These are phyloP conservation scores for Whitmania pigra DNA, from an alignment of 1,140 invertebrate genomes.

Conservation along the genomic window DNA sequence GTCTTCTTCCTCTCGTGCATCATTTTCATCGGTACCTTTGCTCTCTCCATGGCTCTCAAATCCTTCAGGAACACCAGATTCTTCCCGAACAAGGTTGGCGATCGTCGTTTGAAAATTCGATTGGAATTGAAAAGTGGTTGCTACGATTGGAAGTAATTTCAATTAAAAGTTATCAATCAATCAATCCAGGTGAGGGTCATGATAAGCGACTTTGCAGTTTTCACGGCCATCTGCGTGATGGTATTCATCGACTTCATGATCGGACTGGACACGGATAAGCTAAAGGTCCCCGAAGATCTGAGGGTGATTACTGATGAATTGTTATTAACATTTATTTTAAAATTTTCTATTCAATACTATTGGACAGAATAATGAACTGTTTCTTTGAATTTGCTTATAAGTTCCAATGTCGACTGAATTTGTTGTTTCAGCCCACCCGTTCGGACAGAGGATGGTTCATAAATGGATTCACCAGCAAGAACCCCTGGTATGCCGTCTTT, in stretches of 20 bases:
- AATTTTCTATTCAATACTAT: too few relatives aligned
- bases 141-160: not conserved
- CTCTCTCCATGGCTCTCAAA: conserved; percentile 74
- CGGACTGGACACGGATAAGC: conserved; percentile 80
- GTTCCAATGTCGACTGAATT: not conserved
- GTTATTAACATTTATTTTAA: not conserved
- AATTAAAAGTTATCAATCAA: not conserved
- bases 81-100: conserved; percentile 58
- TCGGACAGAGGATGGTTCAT: conserved; percentile 75
- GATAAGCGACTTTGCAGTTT: conserved; percentile 92
- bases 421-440: conserved; percentile 56
- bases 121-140: not conserved
- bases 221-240: conserved; percentile 89
- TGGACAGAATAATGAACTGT: too few relatives aligned
- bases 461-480: conserved; percentile 63
- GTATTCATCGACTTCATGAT: conserved; percentile 65
- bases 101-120: not conserved
- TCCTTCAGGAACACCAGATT: conserved; percentile 86
- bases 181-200: conserved; percentile 58
- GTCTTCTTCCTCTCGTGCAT: conserved; percentile 92
- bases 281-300: conserved; percentile 60
- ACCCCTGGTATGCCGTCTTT: conserved; percentile 71
- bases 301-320: conserved; percentile 28
- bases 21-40: conserved; percentile 83
- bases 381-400: not conserved